Evolutionary conservation across 2,888 invertebrate species (phyloP).

Genomic region (Zygothrica quintamaculata): DNA sequence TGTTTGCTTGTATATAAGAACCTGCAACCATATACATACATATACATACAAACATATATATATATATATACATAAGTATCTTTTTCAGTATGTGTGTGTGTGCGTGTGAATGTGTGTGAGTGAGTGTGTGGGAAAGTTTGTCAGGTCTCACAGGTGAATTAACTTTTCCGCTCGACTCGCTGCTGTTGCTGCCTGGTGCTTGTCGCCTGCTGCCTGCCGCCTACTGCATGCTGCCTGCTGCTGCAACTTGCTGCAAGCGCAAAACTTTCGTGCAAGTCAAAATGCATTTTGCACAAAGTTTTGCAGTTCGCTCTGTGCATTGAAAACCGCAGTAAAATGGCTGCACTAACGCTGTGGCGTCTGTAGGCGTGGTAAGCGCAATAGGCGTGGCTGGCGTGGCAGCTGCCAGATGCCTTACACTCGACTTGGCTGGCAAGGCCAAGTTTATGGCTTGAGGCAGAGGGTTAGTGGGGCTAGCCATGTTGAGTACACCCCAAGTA

Average conservation of each 20-base stretch:
- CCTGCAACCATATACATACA: constrained; percentile 13
- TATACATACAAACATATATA: too few relatives aligned
- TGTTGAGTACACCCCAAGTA: neutral
- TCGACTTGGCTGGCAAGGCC: constrained; percentile 46
- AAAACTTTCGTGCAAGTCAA: constrained; percentile 72
- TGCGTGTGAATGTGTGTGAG: constrained; percentile 6
- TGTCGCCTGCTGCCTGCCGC: constrained; percentile 15
- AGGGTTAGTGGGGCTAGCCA: neutral
- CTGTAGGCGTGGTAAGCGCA: neutral
- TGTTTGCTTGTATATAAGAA: constrained; percentile 11
- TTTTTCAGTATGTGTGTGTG: neutral
- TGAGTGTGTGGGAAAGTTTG: constrained; percentile 66
- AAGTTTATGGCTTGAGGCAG: constrained; percentile 23
- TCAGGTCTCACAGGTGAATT: constrained; percentile 79
- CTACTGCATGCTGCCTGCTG: constrained; percentile 29
- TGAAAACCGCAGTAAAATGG: constrained; percentile 65
- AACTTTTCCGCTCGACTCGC: constrained; percentile 74
- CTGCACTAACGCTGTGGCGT: neutral
- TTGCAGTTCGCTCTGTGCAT: constrained; percentile 60
- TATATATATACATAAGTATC: too few relatives aligned
- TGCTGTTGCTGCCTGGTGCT: constrained; percentile 30
- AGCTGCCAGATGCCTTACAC: constrained; percentile 50
- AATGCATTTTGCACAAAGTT: constrained; percentile 74
- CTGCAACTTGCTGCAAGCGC: constrained; percentile 55
- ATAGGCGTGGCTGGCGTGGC: constrained; percentile 35